Conservation (phyloP, 2,888 invertebrate genomes). For the Lasioglossum marginatum region DNA sequence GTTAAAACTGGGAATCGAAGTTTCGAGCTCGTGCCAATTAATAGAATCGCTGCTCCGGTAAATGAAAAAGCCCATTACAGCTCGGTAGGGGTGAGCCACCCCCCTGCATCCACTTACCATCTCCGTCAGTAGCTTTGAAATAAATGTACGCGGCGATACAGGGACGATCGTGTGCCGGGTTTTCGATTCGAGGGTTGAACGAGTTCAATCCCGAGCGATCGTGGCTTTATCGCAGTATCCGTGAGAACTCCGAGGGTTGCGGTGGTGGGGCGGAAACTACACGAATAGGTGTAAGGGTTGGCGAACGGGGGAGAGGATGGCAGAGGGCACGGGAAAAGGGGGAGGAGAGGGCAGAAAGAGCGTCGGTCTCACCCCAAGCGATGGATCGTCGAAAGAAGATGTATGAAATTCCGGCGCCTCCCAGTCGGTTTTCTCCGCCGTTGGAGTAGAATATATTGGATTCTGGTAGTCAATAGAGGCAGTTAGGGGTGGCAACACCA, state of each 20-base stretch:
- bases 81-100: not conserved
- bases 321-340: not conserved
- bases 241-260: slow-evolving; percentile 63
- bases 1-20: not conserved
- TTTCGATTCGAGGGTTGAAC: slow-evolving; percentile 83
- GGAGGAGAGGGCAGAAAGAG: not conserved
- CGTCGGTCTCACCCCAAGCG: slow-evolving; percentile 61
- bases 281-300: slow-evolving; percentile 49
- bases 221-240: slow-evolving; percentile 73
- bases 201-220: slow-evolving; percentile 84
- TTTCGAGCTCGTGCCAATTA: slow-evolving; percentile 37
- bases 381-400: slow-evolving; percentile 80
- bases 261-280: slow-evolving; percentile 41
- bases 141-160: slow-evolving; percentile 50
- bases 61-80: not conserved
- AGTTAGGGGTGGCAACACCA: slow-evolving; percentile 83
- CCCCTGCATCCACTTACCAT: slow-evolving; percentile 12
- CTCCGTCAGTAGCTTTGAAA: slow-evolving; percentile 30
- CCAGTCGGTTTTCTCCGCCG: slow-evolving; percentile 82
- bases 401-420: slow-evolving; percentile 84
- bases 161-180: slow-evolving; percentile 52
- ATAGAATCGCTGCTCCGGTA: slow-evolving; percentile 29
- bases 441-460: slow-evolving; percentile 83
- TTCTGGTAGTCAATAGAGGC: slow-evolving; percentile 84
- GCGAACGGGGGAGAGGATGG: not conserved